Evolutionary conservation across 2,113 vertebrate genomes (phyloP).

Genomic region (Meleagris gallopavo): DNA sequence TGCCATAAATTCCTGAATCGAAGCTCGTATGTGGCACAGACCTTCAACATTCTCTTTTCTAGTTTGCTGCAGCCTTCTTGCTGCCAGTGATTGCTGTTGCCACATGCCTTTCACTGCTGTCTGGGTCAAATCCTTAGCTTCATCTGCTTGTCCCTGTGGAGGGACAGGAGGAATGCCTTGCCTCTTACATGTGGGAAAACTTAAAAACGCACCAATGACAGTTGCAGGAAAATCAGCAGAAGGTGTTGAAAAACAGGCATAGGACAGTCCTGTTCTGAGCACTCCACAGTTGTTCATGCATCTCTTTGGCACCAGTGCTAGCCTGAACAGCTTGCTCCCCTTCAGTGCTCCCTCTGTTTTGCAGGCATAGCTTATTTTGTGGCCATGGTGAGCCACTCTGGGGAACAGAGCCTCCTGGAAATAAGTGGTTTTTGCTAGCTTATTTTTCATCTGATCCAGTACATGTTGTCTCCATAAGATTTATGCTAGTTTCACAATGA

Average conservation of each 20-base stretch:
- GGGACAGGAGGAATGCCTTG: not conserved
- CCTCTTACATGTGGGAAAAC: not conserved
- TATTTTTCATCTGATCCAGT: conserved; percentile 57
- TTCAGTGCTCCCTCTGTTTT: conserved; percentile 38
- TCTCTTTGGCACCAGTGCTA: conserved; percentile 42
- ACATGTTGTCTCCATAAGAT: conserved; percentile 40
- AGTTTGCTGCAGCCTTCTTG: conserved; percentile 1
- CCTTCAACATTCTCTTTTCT: not conserved
- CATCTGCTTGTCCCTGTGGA: not conserved
- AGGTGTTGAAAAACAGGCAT: conserved; percentile 21
- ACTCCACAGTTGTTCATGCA: not conserved
- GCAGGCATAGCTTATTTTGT: conserved; percentile 39
- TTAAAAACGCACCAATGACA: not conserved
- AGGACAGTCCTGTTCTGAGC: not conserved
- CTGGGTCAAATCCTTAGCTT: not conserved
- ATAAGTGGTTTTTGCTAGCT: not conserved
- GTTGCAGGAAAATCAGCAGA: not conserved
- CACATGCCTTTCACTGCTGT: conserved; percentile 6
- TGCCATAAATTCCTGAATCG: not conserved
- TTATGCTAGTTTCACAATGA: conserved; percentile 36
- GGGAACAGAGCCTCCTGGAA: conserved; percentile 47
- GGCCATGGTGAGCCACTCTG: conserved; percentile 22
- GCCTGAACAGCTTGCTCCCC: conserved; percentile 14
- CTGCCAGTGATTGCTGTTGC: not conserved
- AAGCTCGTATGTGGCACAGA: conserved; percentile 24